Percentiles rank a stretch among this genome's conserved stretches.
Conservation (phyloP, 1,140 invertebrate genomes). For the Belonocnema kinseyi region DNA sequence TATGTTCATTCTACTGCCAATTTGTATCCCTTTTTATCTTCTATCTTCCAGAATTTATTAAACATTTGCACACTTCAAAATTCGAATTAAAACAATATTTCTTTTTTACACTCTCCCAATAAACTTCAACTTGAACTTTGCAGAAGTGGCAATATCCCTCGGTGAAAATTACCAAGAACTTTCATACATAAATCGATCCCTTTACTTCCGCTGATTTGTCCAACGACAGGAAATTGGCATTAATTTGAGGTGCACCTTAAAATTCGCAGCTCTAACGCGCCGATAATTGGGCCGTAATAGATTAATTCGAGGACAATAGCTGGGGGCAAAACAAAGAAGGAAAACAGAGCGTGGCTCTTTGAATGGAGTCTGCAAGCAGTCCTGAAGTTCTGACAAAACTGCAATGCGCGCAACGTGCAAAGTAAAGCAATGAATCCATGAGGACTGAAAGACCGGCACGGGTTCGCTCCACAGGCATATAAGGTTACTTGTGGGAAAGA, state of each 20-base stretch:
- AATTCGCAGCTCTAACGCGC: conserved; percentile 48
- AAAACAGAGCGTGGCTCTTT: conserved; percentile 51
- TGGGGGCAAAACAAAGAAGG: conserved; percentile 59
- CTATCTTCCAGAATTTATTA: too few species aligned
- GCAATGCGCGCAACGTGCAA: conserved; percentile 41
- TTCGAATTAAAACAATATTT: too few species aligned
- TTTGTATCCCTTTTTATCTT: too few species aligned
- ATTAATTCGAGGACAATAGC: conserved; percentile 72
- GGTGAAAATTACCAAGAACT: too few species aligned
- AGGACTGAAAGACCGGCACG: conserved; percentile 65
- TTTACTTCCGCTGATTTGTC: conserved; percentile 18
- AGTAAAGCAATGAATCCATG: conserved; percentile 38
- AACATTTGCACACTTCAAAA: too few species aligned
- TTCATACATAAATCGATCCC: background rate
- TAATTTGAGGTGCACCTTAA: background rate
- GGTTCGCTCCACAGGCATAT: conserved; percentile 71
- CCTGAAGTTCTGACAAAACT: conserved; percentile 43
- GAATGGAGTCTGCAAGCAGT: conserved; percentile 52
- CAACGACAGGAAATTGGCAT: conserved; percentile 13
- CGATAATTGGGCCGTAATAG: conserved; percentile 74
- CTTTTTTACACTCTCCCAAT: too few species aligned
- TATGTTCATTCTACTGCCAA: too few species aligned
- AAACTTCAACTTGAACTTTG: too few species aligned
- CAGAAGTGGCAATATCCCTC: too few species aligned
- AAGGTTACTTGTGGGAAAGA: conserved; percentile 76